These are phyloP conservation scores for Charanyca ferruginea DNA, from an alignment of 2,888 invertebrate genomes.

Conservation along the genomic window DNA sequence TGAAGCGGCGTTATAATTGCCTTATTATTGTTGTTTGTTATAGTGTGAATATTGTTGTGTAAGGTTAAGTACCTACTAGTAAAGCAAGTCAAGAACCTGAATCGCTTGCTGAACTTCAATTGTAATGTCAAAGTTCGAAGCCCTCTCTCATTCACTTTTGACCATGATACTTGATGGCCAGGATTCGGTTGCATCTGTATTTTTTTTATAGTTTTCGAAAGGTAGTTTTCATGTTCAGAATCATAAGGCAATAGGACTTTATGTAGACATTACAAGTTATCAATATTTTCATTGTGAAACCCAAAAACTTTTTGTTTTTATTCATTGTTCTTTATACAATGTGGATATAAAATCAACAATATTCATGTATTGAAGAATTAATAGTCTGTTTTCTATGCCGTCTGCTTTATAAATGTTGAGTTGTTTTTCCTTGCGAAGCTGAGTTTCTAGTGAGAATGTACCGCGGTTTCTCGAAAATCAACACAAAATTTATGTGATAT, in stretches of 20 bases:
- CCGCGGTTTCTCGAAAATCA: neutral
- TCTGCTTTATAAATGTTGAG: neutral
- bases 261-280: neutral
- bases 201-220: neutral
- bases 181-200: neutral
- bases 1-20: no score
- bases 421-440: neutral
- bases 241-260: neutral
- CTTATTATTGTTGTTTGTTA: no score
- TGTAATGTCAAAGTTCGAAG: neutral
- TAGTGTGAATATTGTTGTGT: no score
- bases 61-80: conserved; percentile 5
- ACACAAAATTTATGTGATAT: no score
- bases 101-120: neutral
- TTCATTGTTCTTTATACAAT: conserved; percentile 9
- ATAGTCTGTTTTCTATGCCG: neutral
- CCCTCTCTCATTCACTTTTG: neutral
- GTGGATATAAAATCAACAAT: neutral
- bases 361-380: neutral
- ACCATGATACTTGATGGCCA: neutral
- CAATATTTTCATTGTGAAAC: conserved; percentile 26
- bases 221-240: neutral
- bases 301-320: conserved; percentile 1
- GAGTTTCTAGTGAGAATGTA: no score
- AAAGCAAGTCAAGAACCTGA: no score